phyloP scores from a whole-genome alignment of 2,888 invertebrate genomes.

The Chamaedrilus cognettii region DNA sequence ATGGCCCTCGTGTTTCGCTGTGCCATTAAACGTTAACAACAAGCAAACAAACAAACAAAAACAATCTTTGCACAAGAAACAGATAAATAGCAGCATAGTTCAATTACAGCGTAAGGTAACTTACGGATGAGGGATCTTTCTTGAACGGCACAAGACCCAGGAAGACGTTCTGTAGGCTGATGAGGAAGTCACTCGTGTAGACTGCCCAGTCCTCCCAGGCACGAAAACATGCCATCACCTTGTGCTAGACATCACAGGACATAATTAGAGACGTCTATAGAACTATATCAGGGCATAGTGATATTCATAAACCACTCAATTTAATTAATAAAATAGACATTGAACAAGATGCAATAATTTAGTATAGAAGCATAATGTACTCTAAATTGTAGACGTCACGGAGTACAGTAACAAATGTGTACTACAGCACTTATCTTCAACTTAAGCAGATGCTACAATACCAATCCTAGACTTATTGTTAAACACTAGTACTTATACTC shows the following conservation, averaged over 20 bases:
- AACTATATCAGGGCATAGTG: background rate
- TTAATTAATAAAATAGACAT: background rate
- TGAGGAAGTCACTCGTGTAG: constrained; percentile 89
- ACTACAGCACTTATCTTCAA: too few relatives aligned
- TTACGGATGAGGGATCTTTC: constrained; percentile 5
- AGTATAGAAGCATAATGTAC: background rate
- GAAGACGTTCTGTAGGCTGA: constrained; percentile 86
- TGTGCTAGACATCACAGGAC: constrained; percentile 53
- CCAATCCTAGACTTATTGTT: too few relatives aligned
- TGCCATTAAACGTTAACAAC: too few relatives aligned
- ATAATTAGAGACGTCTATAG: background rate
- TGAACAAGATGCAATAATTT: background rate
- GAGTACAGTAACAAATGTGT: too few relatives aligned
- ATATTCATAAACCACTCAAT: background rate
- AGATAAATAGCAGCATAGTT: too few relatives aligned
- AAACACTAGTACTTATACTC: too few relatives aligned
- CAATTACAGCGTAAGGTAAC: too few relatives aligned
- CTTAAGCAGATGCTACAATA: too few relatives aligned
- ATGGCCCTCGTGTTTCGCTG: too few relatives aligned
- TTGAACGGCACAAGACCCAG: constrained; percentile 68
- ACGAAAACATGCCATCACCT: constrained; percentile 85
- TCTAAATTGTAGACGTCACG: too few relatives aligned
- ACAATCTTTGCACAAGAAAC: too few relatives aligned
- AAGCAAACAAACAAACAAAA: too few relatives aligned
- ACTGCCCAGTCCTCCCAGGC: constrained; percentile 99